phyloP scores from a whole-genome alignment of 2,888 invertebrate species.

The Lepidonotus clava region DNA sequence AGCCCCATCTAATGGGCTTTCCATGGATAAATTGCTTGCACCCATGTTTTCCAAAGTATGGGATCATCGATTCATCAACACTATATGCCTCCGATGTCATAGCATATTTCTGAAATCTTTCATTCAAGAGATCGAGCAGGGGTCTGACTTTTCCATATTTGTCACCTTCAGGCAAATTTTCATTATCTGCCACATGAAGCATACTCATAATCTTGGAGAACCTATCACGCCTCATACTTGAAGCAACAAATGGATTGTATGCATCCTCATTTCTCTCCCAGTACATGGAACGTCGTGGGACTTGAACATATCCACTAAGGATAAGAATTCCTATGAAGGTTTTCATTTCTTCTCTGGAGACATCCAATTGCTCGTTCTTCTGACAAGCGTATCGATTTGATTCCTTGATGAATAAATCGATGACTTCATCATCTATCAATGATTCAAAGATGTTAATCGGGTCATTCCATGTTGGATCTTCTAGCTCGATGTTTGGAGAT shows the following conservation, averaged over 20 bases:
- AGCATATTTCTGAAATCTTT: neutral
- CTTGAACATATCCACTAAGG: neutral
- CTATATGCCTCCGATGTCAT: neutral
- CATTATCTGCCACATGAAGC: neutral
- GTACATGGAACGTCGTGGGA: neutral
- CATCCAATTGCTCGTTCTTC: neutral
- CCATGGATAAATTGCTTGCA: neutral
- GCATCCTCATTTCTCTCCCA: neutral
- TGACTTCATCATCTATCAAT: neutral
- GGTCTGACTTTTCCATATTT: neutral
- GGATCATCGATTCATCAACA: neutral
- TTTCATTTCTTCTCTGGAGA: neutral
- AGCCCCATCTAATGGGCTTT: neutral
- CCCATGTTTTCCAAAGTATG: neutral
- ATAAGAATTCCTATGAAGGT: neutral
- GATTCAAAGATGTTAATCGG: neutral
- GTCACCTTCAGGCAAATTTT: neutral
- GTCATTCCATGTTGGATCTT: too few species aligned
- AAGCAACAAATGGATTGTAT: neutral
- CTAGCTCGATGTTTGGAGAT: too few species aligned
- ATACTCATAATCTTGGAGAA: neutral
- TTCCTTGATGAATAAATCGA: neutral
- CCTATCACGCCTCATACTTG: neutral
- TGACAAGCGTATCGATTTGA: neutral
- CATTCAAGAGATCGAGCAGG: neutral